Conservation (phyloP, 2,888 invertebrate species). For the Pandemis corylana region DNA sequence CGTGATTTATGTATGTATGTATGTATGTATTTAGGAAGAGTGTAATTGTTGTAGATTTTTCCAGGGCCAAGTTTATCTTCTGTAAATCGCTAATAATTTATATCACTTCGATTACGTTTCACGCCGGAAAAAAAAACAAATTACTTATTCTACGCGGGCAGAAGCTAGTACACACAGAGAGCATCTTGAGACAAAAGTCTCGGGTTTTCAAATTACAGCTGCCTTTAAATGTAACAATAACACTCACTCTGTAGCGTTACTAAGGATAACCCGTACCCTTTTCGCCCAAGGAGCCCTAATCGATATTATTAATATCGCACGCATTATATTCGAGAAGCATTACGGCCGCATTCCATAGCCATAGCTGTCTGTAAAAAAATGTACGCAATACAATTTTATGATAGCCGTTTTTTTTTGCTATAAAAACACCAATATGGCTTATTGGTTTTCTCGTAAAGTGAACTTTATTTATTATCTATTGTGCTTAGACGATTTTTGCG, state of each 20-base stretch:
- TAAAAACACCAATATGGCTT: conserved; percentile 38
- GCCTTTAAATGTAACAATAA: not conserved
- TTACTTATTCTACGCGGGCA: too few species aligned
- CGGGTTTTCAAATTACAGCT: not conserved
- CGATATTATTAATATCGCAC: conserved; percentile 41
- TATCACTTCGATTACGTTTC: too few species aligned
- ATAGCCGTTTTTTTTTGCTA: conserved; percentile 34
- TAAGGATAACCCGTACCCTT: conserved; percentile 9
- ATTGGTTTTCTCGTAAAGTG: conserved; percentile 26
- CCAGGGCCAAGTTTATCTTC: too few species aligned
- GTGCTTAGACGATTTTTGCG: conserved; percentile 2
- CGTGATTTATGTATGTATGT: too few species aligned
- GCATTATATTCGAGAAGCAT: conserved; percentile 33
- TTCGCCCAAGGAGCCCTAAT: conserved; percentile 21
- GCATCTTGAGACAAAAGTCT: too few species aligned
- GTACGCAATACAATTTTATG: conserved; percentile 41
- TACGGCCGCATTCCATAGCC: conserved; percentile 34
- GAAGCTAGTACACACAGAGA: too few species aligned
- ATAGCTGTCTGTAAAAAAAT: conserved; percentile 37
- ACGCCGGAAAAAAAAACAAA: too few species aligned
- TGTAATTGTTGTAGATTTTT: too few species aligned
- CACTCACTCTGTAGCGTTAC: conserved; percentile 5
- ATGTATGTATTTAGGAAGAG: too few species aligned
- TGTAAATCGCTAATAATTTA: too few species aligned
- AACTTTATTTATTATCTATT: conserved; percentile 24